Conservation (phyloP, 2,113 vertebrate genomes). For the Poicephalus meyeri region DNA sequence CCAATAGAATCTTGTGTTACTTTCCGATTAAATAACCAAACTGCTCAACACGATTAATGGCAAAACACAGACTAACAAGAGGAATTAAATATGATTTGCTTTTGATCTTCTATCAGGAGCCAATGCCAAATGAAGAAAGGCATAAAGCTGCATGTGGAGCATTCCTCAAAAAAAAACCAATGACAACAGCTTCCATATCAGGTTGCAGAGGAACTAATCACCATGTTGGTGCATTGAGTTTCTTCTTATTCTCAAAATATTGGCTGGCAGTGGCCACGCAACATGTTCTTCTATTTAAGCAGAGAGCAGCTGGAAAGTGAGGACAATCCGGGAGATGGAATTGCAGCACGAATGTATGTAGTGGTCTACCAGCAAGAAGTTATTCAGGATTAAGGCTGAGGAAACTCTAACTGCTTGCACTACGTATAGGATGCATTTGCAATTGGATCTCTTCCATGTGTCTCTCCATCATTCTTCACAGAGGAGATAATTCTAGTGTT, state of each 20-base stretch:
- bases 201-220: background rate
- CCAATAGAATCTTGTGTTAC: constrained; percentile 14
- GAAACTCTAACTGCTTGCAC: background rate
- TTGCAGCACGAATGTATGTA: background rate
- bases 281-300: background rate
- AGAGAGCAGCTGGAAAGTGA: background rate
- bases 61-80: constrained; percentile 49
- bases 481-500: background rate
- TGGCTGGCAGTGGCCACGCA: background rate
- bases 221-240: background rate
- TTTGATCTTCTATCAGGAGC: constrained; percentile 7
- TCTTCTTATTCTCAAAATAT: background rate
- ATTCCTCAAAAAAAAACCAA: background rate
- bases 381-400: background rate
- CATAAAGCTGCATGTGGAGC: background rate
- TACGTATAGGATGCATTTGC: background rate
- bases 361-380: background rate
- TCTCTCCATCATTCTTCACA: background rate
- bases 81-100: constrained; percentile 43
- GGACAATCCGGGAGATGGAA: background rate
- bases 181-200: background rate
- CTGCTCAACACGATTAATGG: constrained; percentile 36
- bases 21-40: constrained; percentile 49
- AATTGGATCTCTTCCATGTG: background rate
- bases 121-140: constrained; percentile 32